Evolutionary conservation across 2,888 invertebrate genomes (phyloP), one percentile per base, ranked within the genome.

Genomic region (Sphinx pinastri): DNA sequence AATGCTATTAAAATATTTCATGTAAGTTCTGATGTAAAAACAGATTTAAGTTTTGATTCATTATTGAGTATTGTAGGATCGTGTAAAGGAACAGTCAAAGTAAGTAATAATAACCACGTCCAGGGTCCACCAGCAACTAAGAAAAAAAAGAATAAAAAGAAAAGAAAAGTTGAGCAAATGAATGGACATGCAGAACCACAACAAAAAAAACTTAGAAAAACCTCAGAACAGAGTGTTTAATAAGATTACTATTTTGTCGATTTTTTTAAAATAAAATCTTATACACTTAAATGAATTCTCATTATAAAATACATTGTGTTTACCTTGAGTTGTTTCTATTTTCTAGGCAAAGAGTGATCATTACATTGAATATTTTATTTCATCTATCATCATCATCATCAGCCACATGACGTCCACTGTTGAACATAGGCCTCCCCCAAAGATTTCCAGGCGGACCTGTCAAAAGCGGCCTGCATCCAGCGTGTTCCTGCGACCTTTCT

Each of bases 1-100:
- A 92, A 92, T 59, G 85, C 87, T 10, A 92, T 95, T 52, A 94
- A 92, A 86, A 84, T 86, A 73, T 91, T 92, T 71, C 91, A 94
- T 76, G 89, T 91, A 79, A 88, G 86, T 74, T 84, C 88, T 74
- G 84, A 90, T 76, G 77, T 91, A 70, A 76, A 86, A 73, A 86
- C 85, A 49, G 82, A 80, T 67, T 74, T 93, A 75, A 84, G 93
- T 79, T 90, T 89, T 74, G 85, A 87, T 71, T 72, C 73, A 5
- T 77, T 91, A 60, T 73, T 87, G 71, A 85, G 87, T 31, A 78
- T 80, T 71, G 81, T 90, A 71, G 77, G 81, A 16, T 81, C 86
- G 31, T 86, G 84, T 74, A 92, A 92, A 72, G 82, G 81, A 69
- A 80, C 79, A 70, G 77, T 77, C 10, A 89, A 88, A 84, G 72